Conservation (phyloP, 2,113 vertebrate genomes). For the Calyptomena viridis region DNA sequence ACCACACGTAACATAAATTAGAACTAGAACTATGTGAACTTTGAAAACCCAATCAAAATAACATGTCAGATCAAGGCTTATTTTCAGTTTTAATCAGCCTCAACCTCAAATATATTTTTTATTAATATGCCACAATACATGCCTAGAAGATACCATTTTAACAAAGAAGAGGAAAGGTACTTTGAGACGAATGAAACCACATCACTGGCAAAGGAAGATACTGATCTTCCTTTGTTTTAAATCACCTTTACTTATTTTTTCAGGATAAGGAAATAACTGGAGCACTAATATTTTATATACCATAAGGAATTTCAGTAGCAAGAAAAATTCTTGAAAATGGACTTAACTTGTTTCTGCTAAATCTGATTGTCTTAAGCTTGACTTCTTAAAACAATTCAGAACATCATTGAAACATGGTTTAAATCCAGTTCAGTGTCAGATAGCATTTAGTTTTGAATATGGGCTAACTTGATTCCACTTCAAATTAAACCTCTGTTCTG, state of each 20-base stretch:
- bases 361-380: not conserved
- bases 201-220: not conserved
- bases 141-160: not conserved
- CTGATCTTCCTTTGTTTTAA: not conserved
- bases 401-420: not conserved
- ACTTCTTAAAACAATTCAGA: not conserved
- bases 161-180: not conserved
- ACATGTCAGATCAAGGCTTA: not conserved
- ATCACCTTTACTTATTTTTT: not conserved
- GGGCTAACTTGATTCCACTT: not conserved
- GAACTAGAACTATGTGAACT: slow-evolving; percentile 27
- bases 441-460: not conserved
- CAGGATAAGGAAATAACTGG: not conserved
- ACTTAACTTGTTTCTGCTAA: not conserved
- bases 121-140: not conserved
- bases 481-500: not conserved
- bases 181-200: not conserved
- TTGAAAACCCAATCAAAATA: slow-evolving; percentile 35
- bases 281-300: not conserved
- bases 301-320: not conserved
- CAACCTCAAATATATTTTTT: slow-evolving; percentile 11
- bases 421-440: not conserved
- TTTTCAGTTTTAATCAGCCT: slow-evolving; percentile 25
- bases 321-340: not conserved
- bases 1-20: slow-evolving; percentile 10